phyloP scores from a whole-genome alignment of 2,113 vertebrate genomes.

The Grallaria varia region DNA sequence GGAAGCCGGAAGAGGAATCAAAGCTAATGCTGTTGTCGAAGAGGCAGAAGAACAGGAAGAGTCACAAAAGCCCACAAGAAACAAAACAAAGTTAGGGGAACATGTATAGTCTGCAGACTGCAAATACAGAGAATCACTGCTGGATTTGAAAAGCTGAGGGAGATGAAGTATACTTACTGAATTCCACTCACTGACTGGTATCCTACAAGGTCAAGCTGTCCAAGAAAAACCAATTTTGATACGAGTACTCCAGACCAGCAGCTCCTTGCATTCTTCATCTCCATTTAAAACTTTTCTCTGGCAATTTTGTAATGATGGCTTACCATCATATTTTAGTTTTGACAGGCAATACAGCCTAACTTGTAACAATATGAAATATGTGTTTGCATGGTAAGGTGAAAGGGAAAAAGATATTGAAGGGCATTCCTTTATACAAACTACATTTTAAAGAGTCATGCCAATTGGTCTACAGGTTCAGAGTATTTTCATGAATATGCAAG shows the following conservation, averaged over 20 bases:
- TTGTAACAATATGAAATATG: background rate
- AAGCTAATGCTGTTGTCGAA: background rate
- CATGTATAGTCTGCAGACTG: background rate
- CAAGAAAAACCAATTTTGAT: background rate
- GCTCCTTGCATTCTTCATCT: background rate
- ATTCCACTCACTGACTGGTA: background rate
- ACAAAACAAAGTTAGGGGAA: background rate
- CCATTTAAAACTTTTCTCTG: background rate
- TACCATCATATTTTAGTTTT: background rate
- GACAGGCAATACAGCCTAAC: background rate
- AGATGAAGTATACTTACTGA: background rate
- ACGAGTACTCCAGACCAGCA: background rate
- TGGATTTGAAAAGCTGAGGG: background rate
- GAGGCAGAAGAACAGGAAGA: background rate
- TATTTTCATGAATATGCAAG: conserved; percentile 49
- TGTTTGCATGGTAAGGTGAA: background rate
- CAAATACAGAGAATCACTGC: background rate
- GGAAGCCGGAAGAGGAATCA: background rate
- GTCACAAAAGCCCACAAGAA: background rate
- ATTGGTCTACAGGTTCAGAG: conserved; percentile 10
- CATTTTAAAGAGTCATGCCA: background rate
- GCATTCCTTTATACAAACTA: background rate
- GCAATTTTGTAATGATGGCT: background rate
- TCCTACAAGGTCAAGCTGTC: background rate
- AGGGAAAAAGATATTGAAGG: background rate